A percentile compares a stretch with the other conserved stretches of the same genome.
phyloP scores from a whole-genome alignment of 2,888 invertebrate genomes.

The Drosophila eohydei region DNA sequence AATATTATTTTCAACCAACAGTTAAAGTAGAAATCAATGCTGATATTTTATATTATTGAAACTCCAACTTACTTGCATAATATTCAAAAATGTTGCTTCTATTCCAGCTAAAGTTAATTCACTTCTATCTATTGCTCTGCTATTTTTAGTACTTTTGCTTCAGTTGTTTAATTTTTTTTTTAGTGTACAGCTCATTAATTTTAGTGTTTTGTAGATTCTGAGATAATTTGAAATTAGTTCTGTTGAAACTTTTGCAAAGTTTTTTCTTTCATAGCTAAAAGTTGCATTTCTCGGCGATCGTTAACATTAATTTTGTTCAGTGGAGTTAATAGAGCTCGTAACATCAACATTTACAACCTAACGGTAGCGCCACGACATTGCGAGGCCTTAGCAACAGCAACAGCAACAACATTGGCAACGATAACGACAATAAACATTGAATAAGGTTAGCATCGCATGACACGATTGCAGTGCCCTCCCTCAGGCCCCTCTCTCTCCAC shows the following conservation, averaged over 20 bases:
- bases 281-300: slow-evolving; percentile 4
- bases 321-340: slow-evolving; percentile 54
- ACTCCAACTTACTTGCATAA: background rate
- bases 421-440: slow-evolving; percentile 61
- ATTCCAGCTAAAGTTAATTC: background rate
- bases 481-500: background rate
- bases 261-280: slow-evolving; percentile 5
- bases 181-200: slow-evolving; percentile 16
- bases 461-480: slow-evolving; percentile 26
- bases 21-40: too few species aligned
- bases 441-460: slow-evolving; percentile 68
- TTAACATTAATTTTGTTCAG: slow-evolving; percentile 33
- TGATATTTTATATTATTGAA: background rate
- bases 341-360: slow-evolving; percentile 62
- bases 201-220: slow-evolving; percentile 9
- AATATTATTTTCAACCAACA: too few species aligned
- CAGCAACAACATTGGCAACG: slow-evolving; percentile 22
- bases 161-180: background rate
- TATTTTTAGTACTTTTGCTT: background rate
- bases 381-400: slow-evolving; percentile 38
- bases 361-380: slow-evolving; percentile 76
- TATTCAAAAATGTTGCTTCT: background rate
- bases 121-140: background rate
- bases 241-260: slow-evolving; percentile 3
- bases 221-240: slow-evolving; percentile 13